Evolutionary conservation across 2,888 invertebrate species (phyloP).

Genomic region (Synergus umbraculus): DNA sequence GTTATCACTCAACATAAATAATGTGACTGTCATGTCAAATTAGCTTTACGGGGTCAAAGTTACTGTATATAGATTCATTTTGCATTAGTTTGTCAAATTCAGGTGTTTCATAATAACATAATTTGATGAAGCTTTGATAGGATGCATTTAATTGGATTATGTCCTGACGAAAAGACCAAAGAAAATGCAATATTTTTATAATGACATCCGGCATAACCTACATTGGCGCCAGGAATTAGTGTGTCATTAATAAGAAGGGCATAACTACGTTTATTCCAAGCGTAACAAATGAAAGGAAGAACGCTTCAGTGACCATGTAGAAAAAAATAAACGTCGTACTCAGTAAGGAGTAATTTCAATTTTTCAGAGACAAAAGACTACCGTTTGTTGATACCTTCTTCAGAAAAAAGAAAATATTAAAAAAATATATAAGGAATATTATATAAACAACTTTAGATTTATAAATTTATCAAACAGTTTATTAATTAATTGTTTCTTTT

Average conservation of each 20-base stretch:
- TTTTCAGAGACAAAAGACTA: constrained; percentile 34
- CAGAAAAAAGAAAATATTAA: background rate
- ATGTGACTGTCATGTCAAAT: background rate
- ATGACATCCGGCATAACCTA: constrained; percentile 37
- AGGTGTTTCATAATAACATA: background rate
- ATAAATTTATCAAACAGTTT: background rate
- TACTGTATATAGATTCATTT: background rate
- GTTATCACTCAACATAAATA: background rate
- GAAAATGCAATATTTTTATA: constrained; percentile 23
- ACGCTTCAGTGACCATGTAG: constrained; percentile 34
- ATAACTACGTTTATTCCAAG: constrained; percentile 24
- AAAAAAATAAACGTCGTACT: constrained; percentile 11
- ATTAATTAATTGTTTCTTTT: background rate
- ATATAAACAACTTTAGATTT: background rate
- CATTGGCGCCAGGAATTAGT: constrained; percentile 35
- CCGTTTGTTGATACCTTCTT: background rate
- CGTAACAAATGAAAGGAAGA: constrained; percentile 39
- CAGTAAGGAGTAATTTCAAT: constrained; percentile 7
- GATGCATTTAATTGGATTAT: background rate
- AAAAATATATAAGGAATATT: no score
- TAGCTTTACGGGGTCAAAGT: background rate
- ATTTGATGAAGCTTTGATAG: background rate
- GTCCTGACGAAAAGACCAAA: background rate
- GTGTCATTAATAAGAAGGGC: constrained; percentile 36
- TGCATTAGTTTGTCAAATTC: background rate